Evolutionary conservation across 2,797 vertebrate species (phyloP), one percentile per base, ranked within the genome.

Genomic region (Etheostoma nigrum): DNA sequence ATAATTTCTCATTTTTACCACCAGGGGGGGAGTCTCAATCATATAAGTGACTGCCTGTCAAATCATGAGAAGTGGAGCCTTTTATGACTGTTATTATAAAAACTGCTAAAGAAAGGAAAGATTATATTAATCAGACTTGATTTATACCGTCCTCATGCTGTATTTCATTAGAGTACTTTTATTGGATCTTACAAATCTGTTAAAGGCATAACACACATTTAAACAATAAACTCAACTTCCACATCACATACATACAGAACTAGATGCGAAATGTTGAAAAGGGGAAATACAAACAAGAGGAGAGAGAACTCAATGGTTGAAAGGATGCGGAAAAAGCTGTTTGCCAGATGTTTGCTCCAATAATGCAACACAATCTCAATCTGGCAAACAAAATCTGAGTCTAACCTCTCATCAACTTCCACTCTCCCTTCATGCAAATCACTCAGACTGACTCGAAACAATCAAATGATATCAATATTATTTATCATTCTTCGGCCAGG

Each of bases 291-390:
- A 45, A 54, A 47, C 42, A 77, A 57, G 51, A 65, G 30, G 25
- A 68, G 59, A 68, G 64, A 75, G 52, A 33, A 77, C 57, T 55
- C 0, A 11, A 27, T 51, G 36, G 55, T 61, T 66, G 63, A 42
- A 44, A 60, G 69, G 68, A 76, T 49, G 66, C 58, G 70, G 67
- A 67, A 23, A 80, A 86, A 91, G 84, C 82, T 91, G 90, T 78
- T 79, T 74, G 79, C 89, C 91, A 91, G 91, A 91, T 92, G 91
- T 89, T 88, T 91, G 81, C 53, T 83, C 72, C 61, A 49, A 67
- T 40, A 16, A 63, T 84, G 72, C 73, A 83, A 83, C 77, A 82
- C 44, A 73, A 77, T 70, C 70, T 61, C 47, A 73, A 74, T 70
- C 70, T 61, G 76, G 72, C 63, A 88, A 86, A 86, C 72, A 74